Evolutionary conservation across 2,113 vertebrate species (phyloP), one percentile per base, ranked within the genome.

Genomic region (Phalacrocorax carbo): DNA sequence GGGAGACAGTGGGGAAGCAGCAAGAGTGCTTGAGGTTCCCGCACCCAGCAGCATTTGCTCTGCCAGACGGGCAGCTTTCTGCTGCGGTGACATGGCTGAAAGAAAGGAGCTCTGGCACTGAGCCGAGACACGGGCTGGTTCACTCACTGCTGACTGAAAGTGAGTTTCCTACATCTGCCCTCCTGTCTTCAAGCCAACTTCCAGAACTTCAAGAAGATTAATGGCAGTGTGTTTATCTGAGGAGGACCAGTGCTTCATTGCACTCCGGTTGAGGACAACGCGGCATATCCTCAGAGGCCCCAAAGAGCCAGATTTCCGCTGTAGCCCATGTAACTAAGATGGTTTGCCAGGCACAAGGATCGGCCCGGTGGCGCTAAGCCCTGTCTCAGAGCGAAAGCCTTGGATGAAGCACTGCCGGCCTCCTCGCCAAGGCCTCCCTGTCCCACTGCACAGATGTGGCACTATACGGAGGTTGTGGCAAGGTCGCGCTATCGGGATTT

Each of bases 271-370:
- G 70, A 82, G 87, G 80, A 68, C 83, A 75, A 5, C 8, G 9
- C 20, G 36, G 23, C 5, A 0, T 6, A 10, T 62, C 55, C 70
- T 60, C 1, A 1, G 66, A 7, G 7, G 51, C 60, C 13, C 7
- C 52, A 5, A 25, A 5, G 7, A 18, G 30, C 52, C 9, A 34
- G 65, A 26, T 83, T 71, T 82, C 46, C 0, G 1, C 52, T 21
- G 46, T 11, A 73, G 46, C 32, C 75, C 0, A 0, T 1, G n/a
- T 7, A 21, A 3, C 0, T 0, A 34, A 30, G 87, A 7, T 0
- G 0, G 7, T 78, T 69, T 57, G 22, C 21, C 55, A 42, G 0
- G 0, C 48, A 1, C 1, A 0, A 16, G 68, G 76, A 15, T 22
- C 1, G 3, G 27, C 76, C 52, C 0, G 2, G 34, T 2, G 1